Base-by-base conservation (phyloP, 1,140 invertebrate species). In the Conopomorpha cramerella region DNA sequence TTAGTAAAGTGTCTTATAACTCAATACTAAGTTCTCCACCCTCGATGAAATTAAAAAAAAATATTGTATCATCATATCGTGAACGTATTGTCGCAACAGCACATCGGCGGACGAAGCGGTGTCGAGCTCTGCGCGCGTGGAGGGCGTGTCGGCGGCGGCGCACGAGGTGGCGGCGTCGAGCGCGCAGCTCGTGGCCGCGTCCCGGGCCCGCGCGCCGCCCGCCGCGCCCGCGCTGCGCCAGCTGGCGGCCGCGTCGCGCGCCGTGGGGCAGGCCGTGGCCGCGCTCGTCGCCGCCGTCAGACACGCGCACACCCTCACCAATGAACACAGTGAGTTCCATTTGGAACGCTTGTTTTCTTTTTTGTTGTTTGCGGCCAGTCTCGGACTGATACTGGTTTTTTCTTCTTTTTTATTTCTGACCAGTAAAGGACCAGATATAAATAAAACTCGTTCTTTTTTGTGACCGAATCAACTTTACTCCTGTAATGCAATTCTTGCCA, bases 91-190 rank as follows among this genome's bases (percentile, higher is more conserved):
- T 33, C 67, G 2, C 4, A 70, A 27, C 55, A 96, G 93, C 30
- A 88, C 92, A 55, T 90, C 93, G 12, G 95, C 96, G 11, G 95
- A 99, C 76, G 92, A 93, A 73, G 91, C 95, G 8, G 91, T 98
- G 14, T 83, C 82, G 32, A 90, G 88, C 12, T 83, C 89, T 41
- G 93, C 91, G 1, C 96, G 96, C 61, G 89, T 97, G 61, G 94
- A 97, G 57, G 89, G 95, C 51, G 78, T 99, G 13, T 91, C 98
- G 37, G 97, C 96, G 2, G 95, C 95, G 15, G 95, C 96, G 12
- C 94, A 98, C 77, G 95, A 97, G 51, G 98, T 99, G 46, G 93
- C 95, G 4, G 97, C 95, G 3, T 95, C 92, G 44, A 98, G 96
- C 2, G 95, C 95, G 19, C 96, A 99, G 72, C 79, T 99, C 30